phyloP scores from a whole-genome alignment of 2,888 invertebrate genomes.

The Actias luna region DNA sequence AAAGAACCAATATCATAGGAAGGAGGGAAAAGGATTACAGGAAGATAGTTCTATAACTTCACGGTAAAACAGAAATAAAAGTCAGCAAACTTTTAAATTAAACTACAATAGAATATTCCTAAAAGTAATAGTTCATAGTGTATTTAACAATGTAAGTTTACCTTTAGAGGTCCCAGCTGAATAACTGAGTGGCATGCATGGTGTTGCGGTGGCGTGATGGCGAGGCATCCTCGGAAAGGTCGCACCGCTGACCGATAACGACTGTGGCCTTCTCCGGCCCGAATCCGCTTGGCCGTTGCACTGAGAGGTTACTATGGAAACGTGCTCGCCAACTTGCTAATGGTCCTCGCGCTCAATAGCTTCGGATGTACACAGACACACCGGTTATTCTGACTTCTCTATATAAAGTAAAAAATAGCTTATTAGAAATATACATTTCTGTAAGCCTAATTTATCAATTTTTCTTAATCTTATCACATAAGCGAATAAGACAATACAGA shows the following conservation, averaged over 20 bases:
- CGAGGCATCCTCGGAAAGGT: slow-evolving; percentile 72
- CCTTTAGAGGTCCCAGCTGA: slow-evolving; percentile 24
- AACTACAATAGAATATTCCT: neutral
- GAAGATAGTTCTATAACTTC: too few relatives aligned
- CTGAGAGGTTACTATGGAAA: slow-evolving; percentile 30
- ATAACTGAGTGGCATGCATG: slow-evolving; percentile 32
- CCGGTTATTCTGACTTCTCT: neutral
- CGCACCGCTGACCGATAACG: slow-evolving; percentile 73
- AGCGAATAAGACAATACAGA: too few relatives aligned
- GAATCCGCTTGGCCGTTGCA: slow-evolving; percentile 54
- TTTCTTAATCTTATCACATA: too few relatives aligned
- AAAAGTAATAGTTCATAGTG: slow-evolving; percentile 2
- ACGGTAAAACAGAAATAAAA: too few relatives aligned
- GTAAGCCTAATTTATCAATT: too few relatives aligned
- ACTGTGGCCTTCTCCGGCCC: slow-evolving; percentile 68
- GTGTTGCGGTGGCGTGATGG: slow-evolving; percentile 25
- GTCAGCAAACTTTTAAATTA: neutral
- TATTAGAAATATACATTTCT: too few relatives aligned
- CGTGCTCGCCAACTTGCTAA: slow-evolving; percentile 15
- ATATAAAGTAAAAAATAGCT: too few relatives aligned
- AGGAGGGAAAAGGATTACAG: too few relatives aligned
- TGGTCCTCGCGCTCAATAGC: slow-evolving; percentile 13
- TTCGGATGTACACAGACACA: neutral
- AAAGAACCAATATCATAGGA: too few relatives aligned
- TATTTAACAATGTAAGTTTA: slow-evolving; percentile 13